Base-by-base conservation (phyloP, 2,113 vertebrate genomes). In the Macquaria ambigua region DNA sequence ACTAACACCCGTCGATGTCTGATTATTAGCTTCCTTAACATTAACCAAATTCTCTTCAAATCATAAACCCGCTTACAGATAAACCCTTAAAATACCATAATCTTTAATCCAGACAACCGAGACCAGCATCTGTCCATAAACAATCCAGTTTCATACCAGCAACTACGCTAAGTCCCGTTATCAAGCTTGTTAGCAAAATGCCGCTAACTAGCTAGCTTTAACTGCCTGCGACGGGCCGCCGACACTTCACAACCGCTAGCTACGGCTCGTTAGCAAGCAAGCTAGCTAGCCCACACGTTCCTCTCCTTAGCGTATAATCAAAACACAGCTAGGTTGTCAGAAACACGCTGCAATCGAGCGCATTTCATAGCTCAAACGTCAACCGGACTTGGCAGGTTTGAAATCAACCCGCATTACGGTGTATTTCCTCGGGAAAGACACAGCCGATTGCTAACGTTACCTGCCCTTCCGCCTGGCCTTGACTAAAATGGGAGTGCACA, bases 401-500 rank as follows among this genome's bases (percentile, higher is more conserved):
- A 37, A 82, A 73, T 37, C 14, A 66, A 34, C 16, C 25, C 79
- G 16, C 50, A 28, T 16, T 25, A 7, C 31, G 59, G 14, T 14
- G 67, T 25, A 75, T 79, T 86, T 37, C 73, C 70, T 31, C 52
- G 25, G 43, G 34, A 73, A 85, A 76, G 73, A 48, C 34, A 8
- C 69, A 80, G 23, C 79, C 23, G 43, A 39, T 21, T 53, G 92
- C 91, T 91, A 91, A 79, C 90, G 84, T 83, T 94, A 94, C 90
- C 94, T 94, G 92, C 93, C 93, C 93, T 95, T 94, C 94, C 93
- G 93, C 90, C 92, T 82, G 94, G 94, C 94, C 94, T 95, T 93
- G 89, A 90, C 90, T 93, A 90, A 94, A 93, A 91, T 90, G 93
- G 93, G 94, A 95, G 92, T 89, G 89, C 91, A 83, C 89, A 69